Evolutionary conservation across 2,888 invertebrate species (phyloP).

Genomic region (Prosopocoilus inquinatus): DNA sequence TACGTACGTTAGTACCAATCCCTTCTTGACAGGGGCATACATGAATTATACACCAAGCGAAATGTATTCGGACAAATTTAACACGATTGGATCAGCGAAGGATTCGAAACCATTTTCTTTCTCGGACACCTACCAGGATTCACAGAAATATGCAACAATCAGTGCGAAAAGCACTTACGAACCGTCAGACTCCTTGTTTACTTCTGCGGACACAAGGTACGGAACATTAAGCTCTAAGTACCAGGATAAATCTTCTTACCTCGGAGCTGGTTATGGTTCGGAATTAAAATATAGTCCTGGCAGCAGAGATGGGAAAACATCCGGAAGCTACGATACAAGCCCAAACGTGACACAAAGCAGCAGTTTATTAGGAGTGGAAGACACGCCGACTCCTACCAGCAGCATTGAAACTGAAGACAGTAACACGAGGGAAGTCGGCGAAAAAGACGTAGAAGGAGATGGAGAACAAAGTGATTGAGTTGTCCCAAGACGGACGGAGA

Average conservation of each 20-base stretch:
- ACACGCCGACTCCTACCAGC: slow-evolving; percentile 59
- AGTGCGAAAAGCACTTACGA: slow-evolving; percentile 36
- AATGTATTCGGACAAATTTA: slow-evolving; percentile 42
- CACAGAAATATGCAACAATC: slow-evolving; percentile 36
- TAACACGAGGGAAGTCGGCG: slow-evolving; percentile 55
- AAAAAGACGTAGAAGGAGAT: slow-evolving; percentile 58
- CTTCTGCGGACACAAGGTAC: slow-evolving; percentile 31
- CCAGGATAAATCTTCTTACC: slow-evolving; percentile 39
- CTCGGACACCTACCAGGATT: slow-evolving; percentile 31
- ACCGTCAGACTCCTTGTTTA: slow-evolving; percentile 23
- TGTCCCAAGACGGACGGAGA: neutral
- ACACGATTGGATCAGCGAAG: slow-evolving; percentile 43
- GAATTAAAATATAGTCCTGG: slow-evolving; percentile 41
- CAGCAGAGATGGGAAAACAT: slow-evolving; percentile 27
- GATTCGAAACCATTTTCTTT: slow-evolving; percentile 42
- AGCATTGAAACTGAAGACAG: slow-evolving; percentile 61
- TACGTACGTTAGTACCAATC: slow-evolving; percentile 58
- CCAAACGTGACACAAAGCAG: slow-evolving; percentile 36
- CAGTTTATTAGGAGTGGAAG: slow-evolving; percentile 46
- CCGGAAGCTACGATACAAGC: slow-evolving; percentile 37
- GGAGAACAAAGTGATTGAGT: slow-evolving; percentile 58
- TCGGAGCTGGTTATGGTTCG: slow-evolving; percentile 37
- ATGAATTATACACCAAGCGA: slow-evolving; percentile 45
- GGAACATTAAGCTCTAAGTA: slow-evolving; percentile 42
- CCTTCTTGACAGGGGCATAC: slow-evolving; percentile 56